phyloP scores from a whole-genome alignment of 2,113 vertebrate genomes.

The Lepidothrix coronata region DNA sequence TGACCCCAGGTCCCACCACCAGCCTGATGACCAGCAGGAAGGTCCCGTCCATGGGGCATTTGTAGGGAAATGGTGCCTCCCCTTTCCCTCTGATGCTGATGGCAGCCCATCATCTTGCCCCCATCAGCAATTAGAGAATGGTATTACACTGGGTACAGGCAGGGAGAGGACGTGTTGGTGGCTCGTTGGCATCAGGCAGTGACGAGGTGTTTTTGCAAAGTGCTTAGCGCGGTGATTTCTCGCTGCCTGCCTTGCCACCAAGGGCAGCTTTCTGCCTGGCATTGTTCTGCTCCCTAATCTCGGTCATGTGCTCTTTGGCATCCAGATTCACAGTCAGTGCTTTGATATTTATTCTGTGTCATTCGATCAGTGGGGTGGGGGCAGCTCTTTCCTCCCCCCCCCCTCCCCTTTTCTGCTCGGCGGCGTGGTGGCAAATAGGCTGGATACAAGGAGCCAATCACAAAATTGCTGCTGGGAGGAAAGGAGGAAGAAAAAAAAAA shows the following conservation, averaged over 20 bases:
- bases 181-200: not conserved
- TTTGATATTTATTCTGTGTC: not conserved
- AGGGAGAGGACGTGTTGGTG: rapidly evolving
- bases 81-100: not conserved
- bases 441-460: constrained; percentile 48
- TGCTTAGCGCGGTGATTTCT: not conserved
- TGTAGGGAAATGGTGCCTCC: rapidly evolving
- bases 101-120: not conserved
- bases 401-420: not conserved
- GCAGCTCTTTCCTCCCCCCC: not conserved
- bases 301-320: not conserved
- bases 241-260: not conserved
- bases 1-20: not conserved
- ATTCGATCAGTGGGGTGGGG: not conserved
- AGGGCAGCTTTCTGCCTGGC: constrained; percentile 16
- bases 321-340: not conserved
- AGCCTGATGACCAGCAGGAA: not conserved
- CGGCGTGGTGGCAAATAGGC: not conserved
- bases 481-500: not conserved
- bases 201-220: not conserved
- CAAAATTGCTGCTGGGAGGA: not conserved
- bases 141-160: rapidly evolving
- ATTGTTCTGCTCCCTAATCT: constrained; percentile 49
- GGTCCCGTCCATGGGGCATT: not conserved
- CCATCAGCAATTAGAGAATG: not conserved